These are phyloP conservation scores for Mycetomoellerius zeteki DNA, from an alignment of 1,140 invertebrate species.

Conservation along the genomic window DNA sequence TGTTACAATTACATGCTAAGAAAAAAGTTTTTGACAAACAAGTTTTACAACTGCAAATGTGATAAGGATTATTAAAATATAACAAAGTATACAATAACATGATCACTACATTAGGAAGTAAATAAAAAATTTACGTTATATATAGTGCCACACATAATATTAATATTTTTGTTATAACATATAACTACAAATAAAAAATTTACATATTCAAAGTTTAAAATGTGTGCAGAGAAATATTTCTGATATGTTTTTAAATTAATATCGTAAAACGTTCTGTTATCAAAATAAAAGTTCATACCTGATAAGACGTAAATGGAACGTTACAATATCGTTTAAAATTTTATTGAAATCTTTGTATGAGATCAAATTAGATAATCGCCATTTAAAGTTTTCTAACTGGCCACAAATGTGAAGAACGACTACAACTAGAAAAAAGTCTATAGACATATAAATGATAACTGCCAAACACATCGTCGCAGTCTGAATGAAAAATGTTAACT, in stretches of 20 bases:
- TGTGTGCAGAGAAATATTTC: background rate
- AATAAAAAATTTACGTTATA: no score
- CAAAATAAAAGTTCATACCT: constrained; percentile 1
- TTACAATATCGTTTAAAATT: background rate
- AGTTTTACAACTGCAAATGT: no score
- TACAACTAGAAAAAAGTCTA: constrained; percentile 26
- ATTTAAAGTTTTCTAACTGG: constrained; percentile 29
- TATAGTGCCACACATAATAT: no score
- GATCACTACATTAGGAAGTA: no score
- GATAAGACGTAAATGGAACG: constrained; percentile 17
- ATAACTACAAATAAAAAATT: no score
- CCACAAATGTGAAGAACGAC: constrained; percentile 34
- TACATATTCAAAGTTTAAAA: no score
- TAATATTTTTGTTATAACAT: no score
- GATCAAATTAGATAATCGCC: background rate
- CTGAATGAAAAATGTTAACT: constrained; percentile 10
- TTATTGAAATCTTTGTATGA: background rate
- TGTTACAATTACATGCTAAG: no score
- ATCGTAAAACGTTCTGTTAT: background rate
- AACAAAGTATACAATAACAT: no score
- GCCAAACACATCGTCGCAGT: background rate
- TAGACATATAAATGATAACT: background rate
- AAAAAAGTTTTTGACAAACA: no score
- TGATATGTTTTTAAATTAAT: background rate
- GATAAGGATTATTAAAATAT: no score